phyloP scores from a whole-genome alignment of 2,113 vertebrate species.

The Engystomops pustulosus region DNA sequence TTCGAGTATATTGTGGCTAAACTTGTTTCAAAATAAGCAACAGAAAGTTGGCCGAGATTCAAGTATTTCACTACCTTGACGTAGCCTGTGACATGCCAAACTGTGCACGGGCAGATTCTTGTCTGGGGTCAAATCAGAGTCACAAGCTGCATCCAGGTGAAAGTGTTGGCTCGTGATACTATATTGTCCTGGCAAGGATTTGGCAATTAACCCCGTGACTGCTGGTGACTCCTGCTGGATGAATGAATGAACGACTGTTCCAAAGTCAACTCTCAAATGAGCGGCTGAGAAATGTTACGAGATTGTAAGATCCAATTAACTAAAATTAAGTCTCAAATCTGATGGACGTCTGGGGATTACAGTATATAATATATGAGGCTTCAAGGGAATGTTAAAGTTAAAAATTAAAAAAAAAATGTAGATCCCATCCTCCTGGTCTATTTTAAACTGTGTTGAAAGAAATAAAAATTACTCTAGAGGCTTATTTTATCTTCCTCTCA shows the following conservation, averaged over 20 bases:
- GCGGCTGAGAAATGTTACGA: conserved; percentile 4
- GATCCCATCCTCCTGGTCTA: background rate
- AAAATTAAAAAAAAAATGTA: background rate
- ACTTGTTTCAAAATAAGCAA: conserved; percentile 57
- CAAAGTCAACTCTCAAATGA: conserved; percentile 31
- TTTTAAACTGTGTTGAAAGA: background rate
- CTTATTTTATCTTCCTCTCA: background rate
- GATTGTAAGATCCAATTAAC: background rate
- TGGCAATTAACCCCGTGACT: conserved; percentile 41
- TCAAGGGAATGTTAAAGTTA: background rate
- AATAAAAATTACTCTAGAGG: background rate
- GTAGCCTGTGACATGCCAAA: conserved; percentile 53
- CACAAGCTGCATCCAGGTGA: conserved; percentile 48
- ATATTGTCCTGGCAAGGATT: conserved; percentile 23
- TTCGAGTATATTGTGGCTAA: conserved; percentile 49
- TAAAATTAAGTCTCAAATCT: background rate
- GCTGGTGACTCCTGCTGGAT: background rate
- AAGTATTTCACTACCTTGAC: conserved; percentile 47
- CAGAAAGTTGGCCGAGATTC: conserved; percentile 52
- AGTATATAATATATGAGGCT: background rate
- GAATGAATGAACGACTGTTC: conserved; percentile 8
- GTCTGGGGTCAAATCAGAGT: conserved; percentile 57
- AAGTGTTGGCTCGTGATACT: conserved; percentile 39
- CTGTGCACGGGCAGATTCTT: conserved; percentile 49
- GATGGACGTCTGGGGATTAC: background rate